phyloP scores from a whole-genome alignment of 2,888 invertebrate genomes.

The Neoascia interrupta region DNA sequence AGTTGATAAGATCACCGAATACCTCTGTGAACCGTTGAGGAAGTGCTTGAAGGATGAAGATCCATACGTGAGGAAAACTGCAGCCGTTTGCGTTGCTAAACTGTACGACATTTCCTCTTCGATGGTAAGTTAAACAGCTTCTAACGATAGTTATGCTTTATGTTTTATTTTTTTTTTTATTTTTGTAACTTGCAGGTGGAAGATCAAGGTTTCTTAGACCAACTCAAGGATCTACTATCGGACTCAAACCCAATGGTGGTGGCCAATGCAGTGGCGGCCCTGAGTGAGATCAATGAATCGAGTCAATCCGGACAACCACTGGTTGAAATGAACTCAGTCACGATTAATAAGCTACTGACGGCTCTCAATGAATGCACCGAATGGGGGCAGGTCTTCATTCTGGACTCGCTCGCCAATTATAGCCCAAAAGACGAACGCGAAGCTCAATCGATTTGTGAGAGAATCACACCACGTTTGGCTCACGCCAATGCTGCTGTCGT shows the following conservation, averaged over 20 bases:
- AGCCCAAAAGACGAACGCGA: conserved; percentile 97
- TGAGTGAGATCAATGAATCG: conserved; percentile 98
- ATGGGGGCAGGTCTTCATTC: conserved; percentile 99
- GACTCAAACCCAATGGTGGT: conserved; percentile 99
- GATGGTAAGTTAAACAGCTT: conserved; percentile 81
- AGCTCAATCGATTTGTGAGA: conserved; percentile 98
- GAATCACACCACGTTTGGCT: conserved; percentile 97
- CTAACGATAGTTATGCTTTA: neutral
- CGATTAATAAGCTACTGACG: conserved; percentile 98
- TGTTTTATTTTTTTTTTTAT: neutral
- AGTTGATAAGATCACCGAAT: conserved; percentile 99
- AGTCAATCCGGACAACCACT: conserved; percentile 96
- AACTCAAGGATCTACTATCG: conserved; percentile 96
- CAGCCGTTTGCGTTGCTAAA: conserved; percentile 99
- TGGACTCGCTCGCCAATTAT: conserved; percentile 98
- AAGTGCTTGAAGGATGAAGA: conserved; percentile 97
- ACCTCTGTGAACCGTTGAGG: conserved; percentile 97
- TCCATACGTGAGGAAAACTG: conserved; percentile 98
- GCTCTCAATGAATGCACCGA: conserved; percentile 99
- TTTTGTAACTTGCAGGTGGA: conserved; percentile 77
- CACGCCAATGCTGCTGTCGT: conserved; percentile 99
- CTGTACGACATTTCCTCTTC: conserved; percentile 96
- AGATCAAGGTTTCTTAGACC: conserved; percentile 96
- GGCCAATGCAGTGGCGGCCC: conserved; percentile 98
- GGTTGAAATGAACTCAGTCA: conserved; percentile 97